A percentile compares a stretch with the other conserved stretches of the same genome.
phyloP scores from a whole-genome alignment of 2,113 vertebrate genomes.

The Falco punctatus region DNA sequence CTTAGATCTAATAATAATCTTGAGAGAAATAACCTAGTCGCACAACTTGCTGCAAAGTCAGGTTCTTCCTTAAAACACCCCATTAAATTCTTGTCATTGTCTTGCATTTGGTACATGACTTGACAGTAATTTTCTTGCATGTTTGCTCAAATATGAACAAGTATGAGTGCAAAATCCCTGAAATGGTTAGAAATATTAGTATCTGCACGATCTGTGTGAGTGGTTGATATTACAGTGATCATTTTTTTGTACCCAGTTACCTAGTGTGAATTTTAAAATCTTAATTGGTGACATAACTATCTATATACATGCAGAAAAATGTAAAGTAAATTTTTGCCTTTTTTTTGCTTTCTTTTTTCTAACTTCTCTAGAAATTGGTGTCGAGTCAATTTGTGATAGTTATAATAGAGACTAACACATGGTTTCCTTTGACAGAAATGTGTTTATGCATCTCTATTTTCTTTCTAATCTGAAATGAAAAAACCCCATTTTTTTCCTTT shows the following conservation, averaged over 20 bases:
- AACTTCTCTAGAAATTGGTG: background rate
- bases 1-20: background rate
- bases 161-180: background rate
- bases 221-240: background rate
- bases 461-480: background rate
- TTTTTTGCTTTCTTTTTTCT: background rate
- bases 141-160: background rate
- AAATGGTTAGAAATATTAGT: background rate
- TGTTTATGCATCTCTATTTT: background rate
- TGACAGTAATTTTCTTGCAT: background rate
- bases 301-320: background rate
- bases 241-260: background rate
- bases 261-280: background rate
- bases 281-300: background rate
- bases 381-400: background rate
- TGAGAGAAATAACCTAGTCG: background rate
- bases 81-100: background rate
- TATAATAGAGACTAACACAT: background rate
- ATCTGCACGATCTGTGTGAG: background rate
- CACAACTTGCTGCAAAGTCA: background rate
- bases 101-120: background rate
- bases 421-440: background rate
- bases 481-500: background rate
- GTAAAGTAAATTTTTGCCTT: fast-evolving
- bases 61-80: background rate